phyloP scores from a whole-genome alignment of 1,140 invertebrate genomes.

The Ostrea edulis region DNA sequence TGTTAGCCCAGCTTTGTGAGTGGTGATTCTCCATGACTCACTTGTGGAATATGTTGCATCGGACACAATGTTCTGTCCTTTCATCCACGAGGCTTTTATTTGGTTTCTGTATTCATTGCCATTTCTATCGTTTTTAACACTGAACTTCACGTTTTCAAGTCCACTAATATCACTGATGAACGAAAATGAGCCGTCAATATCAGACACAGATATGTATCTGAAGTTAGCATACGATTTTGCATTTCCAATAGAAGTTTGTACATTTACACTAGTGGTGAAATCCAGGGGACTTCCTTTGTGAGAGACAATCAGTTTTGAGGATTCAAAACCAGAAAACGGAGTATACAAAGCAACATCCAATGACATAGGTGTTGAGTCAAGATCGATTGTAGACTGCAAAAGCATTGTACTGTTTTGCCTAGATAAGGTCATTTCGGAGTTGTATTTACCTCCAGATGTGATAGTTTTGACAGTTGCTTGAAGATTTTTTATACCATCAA shows the following conservation, averaged over 20 bases:
- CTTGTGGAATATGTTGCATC: constrained; percentile 50
- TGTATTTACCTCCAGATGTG: constrained; percentile 37
- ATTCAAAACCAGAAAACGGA: constrained; percentile 50
- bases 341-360: neutral
- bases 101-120: constrained; percentile 52
- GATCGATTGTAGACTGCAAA: constrained; percentile 35
- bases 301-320: constrained; percentile 15
- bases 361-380: constrained; percentile 43
- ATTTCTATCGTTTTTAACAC: constrained; percentile 49
- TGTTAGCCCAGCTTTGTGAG: constrained; percentile 42
- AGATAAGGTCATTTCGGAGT: neutral
- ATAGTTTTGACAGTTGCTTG: constrained; percentile 22
- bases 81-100: constrained; percentile 54
- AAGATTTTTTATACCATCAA: constrained; percentile 25
- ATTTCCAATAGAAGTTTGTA: constrained; percentile 53
- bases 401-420: neutral
- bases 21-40: constrained; percentile 52
- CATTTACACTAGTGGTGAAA: constrained; percentile 44
- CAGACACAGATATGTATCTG: constrained; percentile 43
- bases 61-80: constrained; percentile 42
- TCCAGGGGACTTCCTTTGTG: constrained; percentile 10
- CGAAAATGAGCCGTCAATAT: constrained; percentile 45
- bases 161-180: constrained; percentile 44
- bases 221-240: constrained; percentile 47
- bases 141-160: constrained; percentile 50